These are phyloP conservation scores for Antechinus stuartii DNA, from an alignment of 2,113 vertebrate species.

Conservation along the genomic window DNA sequence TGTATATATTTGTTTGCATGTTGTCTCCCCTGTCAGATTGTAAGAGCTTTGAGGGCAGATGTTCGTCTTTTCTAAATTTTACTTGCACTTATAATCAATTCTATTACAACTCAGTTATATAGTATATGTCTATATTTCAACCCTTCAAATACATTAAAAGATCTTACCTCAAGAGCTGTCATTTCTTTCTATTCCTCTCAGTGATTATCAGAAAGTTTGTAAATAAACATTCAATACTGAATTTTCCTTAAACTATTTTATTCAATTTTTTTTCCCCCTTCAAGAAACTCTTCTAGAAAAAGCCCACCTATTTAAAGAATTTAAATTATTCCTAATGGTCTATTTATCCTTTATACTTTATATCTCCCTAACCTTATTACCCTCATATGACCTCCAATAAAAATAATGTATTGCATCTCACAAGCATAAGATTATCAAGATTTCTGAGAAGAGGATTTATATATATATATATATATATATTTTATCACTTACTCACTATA, in stretches of 20 bases:
- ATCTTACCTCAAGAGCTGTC: neutral
- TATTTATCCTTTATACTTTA: neutral
- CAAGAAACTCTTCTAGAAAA: neutral
- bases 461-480: no score
- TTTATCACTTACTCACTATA: neutral
- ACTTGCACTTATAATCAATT: neutral
- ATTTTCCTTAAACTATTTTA: neutral
- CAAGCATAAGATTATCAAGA: neutral
- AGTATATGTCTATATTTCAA: neutral
- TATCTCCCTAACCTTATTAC: neutral
- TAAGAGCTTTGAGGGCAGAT: neutral
- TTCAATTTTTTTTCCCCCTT: neutral
- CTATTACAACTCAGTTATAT: neutral
- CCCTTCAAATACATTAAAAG: neutral
- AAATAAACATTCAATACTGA: neutral
- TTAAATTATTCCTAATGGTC: neutral
- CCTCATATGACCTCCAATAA: neutral
- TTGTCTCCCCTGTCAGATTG: neutral
- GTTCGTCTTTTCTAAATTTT: neutral
- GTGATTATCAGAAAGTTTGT: neutral
- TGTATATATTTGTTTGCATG: neutral
- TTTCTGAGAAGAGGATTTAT: neutral
- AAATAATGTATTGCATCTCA: neutral
- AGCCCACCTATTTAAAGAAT: neutral
- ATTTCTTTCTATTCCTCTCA: neutral